Evolutionary conservation across 2,113 vertebrate species (phyloP).

Genomic region (Calyptomena viridis): DNA sequence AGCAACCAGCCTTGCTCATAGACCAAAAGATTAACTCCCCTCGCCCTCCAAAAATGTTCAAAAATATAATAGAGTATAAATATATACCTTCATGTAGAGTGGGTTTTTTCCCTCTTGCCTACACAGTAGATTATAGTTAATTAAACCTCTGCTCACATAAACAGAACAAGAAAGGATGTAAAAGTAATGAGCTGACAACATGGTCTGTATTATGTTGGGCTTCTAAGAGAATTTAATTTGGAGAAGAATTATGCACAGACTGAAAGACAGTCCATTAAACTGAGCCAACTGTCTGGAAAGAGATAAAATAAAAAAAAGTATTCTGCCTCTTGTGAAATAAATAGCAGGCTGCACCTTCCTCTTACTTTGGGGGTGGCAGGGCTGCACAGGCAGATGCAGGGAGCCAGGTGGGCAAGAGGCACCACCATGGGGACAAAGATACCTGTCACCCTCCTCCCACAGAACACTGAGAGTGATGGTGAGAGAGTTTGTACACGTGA

Average conservation of each 20-base stretch:
- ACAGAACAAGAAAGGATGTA: constrained; percentile 79
- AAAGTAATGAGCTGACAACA: constrained; percentile 82
- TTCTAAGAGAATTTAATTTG: constrained; percentile 82
- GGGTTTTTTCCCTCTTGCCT: constrained; percentile 48
- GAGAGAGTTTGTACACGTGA: not conserved
- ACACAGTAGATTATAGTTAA: constrained; percentile 77
- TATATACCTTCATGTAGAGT: constrained; percentile 25
- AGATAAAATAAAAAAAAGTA: constrained; percentile 72
- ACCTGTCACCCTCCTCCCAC: not conserved
- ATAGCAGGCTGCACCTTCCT: not conserved
- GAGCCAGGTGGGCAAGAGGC: not conserved
- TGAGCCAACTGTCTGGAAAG: constrained; percentile 78
- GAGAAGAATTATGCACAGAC: constrained; percentile 79
- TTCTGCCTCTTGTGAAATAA: constrained; percentile 63
- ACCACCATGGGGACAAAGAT: rapidly evolving
- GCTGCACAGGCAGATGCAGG: not conserved
- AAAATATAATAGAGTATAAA: constrained; percentile 18
- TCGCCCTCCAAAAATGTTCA: not conserved
- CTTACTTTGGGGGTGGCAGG: not conserved
- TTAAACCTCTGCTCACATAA: constrained; percentile 80
- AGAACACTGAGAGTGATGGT: rapidly evolving
- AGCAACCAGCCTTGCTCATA: not conserved
- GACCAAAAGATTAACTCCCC: not conserved
- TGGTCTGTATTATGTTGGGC: constrained; percentile 72
- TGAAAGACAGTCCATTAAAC: constrained; percentile 79